These are phyloP conservation scores for Benthosema pterotum DNA, from an alignment of 2,797 vertebrate genomes.

Conservation along the genomic window DNA sequence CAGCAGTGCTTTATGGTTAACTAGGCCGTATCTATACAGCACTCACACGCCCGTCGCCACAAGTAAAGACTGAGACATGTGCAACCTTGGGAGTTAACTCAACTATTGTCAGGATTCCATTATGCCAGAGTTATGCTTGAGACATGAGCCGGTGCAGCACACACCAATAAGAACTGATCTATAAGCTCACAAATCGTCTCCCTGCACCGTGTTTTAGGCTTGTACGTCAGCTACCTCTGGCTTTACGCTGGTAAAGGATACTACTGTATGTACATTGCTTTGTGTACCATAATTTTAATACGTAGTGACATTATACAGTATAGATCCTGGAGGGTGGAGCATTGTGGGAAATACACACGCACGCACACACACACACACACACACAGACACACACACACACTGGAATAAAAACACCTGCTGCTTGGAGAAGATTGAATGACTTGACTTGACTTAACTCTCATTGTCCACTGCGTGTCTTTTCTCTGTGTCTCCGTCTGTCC, in stretches of 20 bases:
- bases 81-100: conserved; percentile 9
- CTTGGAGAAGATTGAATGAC: conserved; percentile 11
- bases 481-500: conserved; percentile 35
- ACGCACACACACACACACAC: conserved; percentile 36
- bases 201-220: neutral
- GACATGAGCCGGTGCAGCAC: no score
- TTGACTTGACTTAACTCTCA: conserved; percentile 23
- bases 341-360: conserved; percentile 13
- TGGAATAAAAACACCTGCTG: conserved; percentile 33
- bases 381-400: conserved; percentile 33
- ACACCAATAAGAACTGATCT: no score
- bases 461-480: conserved; percentile 15
- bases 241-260: no score
- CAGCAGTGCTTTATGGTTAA: conserved; percentile 35
- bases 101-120: conserved; percentile 4
- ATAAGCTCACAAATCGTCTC: neutral
- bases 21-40: conserved; percentile 4
- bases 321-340: conserved; percentile 17
- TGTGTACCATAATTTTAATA: no score
- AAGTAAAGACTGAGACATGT: conserved; percentile 27
- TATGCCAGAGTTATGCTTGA: no score
- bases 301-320: no score
- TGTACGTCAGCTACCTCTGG: neutral
- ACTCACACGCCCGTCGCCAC: conserved; percentile 15
- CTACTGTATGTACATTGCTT: no score